Percentiles rank a stretch among this genome's conserved stretches.
phyloP scores from a whole-genome alignment of 2,797 vertebrate species.

The Amblyopsis hoosieri region DNA sequence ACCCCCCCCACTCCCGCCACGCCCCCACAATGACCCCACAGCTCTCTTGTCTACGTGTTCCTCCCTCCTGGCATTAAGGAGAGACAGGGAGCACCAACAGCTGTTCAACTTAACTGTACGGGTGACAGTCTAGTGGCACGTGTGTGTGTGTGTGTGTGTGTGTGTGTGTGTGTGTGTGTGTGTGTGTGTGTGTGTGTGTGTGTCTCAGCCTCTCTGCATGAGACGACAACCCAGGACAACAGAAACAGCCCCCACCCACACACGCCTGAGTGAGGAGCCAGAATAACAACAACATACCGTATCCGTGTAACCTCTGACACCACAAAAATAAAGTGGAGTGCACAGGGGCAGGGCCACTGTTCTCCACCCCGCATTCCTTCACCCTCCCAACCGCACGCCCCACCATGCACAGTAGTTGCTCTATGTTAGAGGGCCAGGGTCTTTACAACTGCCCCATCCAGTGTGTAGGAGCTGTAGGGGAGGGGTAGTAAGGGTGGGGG shows the following conservation, averaged over 20 bases:
- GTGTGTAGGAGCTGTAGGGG: constrained; percentile 63
- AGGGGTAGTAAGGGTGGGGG: constrained; percentile 34
- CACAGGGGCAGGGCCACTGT: constrained; percentile 40
- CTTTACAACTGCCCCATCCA: constrained; percentile 63
- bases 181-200: constrained; percentile 3
- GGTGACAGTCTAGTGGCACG: constrained; percentile 50
- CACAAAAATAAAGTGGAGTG: constrained; percentile 65
- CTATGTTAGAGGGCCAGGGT: constrained; percentile 60
- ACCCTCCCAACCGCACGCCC: constrained; percentile 44
- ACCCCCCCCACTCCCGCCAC: too few relatives aligned
- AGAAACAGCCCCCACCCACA: constrained; percentile 18
- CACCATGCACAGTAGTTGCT: constrained; percentile 71
- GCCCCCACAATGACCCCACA: too few relatives aligned
- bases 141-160: constrained; percentile 1
- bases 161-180: constrained; percentile 3
- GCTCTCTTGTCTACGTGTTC: constrained; percentile 12
- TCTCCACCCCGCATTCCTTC: constrained; percentile 10
- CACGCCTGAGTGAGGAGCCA: constrained; percentile 2
- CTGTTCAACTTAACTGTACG: constrained; percentile 47
- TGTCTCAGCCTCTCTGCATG: constrained; percentile 18
- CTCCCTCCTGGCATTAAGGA: background rate
- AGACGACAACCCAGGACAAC: constrained; percentile 58
- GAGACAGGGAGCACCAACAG: constrained; percentile 44
- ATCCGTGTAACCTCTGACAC: constrained; percentile 59
- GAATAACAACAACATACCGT: constrained; percentile 34